These are phyloP conservation scores for Brachypteracias leptosomus DNA, from an alignment of 2,113 vertebrate species.

Conservation along the genomic window DNA sequence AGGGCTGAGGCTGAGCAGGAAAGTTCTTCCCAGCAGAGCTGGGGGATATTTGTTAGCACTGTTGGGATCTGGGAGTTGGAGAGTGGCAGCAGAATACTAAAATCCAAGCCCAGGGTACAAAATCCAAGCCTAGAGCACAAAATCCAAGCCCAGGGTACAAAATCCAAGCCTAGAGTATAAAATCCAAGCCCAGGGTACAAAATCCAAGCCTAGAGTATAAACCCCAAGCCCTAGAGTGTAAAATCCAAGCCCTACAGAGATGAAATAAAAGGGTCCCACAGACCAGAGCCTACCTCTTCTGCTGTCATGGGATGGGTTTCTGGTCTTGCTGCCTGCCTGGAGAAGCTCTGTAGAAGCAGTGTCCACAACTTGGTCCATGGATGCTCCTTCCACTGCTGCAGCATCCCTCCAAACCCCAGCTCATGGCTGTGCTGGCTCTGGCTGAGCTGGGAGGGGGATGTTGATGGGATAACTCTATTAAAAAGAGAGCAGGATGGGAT, in stretches of 20 bases:
- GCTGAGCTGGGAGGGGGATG: not conserved
- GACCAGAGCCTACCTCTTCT: not conserved
- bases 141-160: not conserved
- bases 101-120: not conserved
- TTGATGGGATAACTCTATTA: accelerated
- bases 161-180: not conserved
- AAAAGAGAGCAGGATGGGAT: accelerated
- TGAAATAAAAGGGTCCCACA: not conserved
- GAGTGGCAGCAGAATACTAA: not conserved
- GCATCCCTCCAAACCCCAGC: not conserved
- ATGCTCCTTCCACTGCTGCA: not conserved
- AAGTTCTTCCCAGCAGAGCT: not conserved
- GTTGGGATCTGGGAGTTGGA: not conserved
- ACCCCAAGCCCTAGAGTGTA: not conserved
- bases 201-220: not conserved
- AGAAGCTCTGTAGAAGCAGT: not conserved
- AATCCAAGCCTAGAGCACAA: not conserved
- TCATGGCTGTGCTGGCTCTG: not conserved
- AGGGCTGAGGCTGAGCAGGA: not conserved
- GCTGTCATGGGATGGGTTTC: not conserved
- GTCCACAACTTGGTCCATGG: accelerated
- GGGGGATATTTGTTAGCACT: not conserved
- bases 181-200: not conserved
- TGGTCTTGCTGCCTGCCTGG: not conserved
- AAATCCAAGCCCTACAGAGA: not conserved